These are phyloP conservation scores for Sialis lutaria DNA, from an alignment of 2,888 invertebrate species.

Conservation along the genomic window DNA sequence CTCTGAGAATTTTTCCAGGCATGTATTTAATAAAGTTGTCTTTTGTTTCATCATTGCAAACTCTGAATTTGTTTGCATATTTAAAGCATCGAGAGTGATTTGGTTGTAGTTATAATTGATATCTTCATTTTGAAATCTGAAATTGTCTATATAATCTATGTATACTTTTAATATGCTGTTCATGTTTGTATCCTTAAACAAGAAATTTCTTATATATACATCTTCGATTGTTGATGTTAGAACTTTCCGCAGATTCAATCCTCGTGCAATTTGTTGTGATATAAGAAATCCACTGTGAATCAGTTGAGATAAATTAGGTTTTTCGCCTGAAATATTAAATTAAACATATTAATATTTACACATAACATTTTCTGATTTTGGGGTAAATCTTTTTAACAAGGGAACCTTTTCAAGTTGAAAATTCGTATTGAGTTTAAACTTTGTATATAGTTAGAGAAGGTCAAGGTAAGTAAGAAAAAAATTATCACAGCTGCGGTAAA, in stretches of 20 bases:
- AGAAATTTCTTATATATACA: constrained; percentile 33
- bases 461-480: too few relatives aligned
- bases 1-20: background rate
- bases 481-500: too few relatives aligned
- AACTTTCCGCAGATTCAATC: constrained; percentile 34
- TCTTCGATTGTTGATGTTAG: constrained; percentile 40
- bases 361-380: background rate
- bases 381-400: constrained; percentile 2
- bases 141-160: too few relatives aligned
- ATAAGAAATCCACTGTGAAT: constrained; percentile 45
- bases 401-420: too few relatives aligned
- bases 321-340: constrained; percentile 29
- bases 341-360: constrained; percentile 4
- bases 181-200: constrained; percentile 14
- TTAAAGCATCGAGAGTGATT: constrained; percentile 22
- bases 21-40: constrained; percentile 21
- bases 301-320: constrained; percentile 42
- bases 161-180: too few relatives aligned
- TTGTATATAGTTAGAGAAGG: too few relatives aligned
- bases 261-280: constrained; percentile 43
- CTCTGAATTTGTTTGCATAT: constrained; percentile 31
- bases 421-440: too few relatives aligned
- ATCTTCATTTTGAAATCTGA: too few relatives aligned
- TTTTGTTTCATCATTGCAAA: constrained; percentile 37
- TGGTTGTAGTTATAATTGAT: constrained; percentile 13